Conservation (phyloP, 2,797 vertebrate species). For the Hemibagrus guttatus region DNA sequence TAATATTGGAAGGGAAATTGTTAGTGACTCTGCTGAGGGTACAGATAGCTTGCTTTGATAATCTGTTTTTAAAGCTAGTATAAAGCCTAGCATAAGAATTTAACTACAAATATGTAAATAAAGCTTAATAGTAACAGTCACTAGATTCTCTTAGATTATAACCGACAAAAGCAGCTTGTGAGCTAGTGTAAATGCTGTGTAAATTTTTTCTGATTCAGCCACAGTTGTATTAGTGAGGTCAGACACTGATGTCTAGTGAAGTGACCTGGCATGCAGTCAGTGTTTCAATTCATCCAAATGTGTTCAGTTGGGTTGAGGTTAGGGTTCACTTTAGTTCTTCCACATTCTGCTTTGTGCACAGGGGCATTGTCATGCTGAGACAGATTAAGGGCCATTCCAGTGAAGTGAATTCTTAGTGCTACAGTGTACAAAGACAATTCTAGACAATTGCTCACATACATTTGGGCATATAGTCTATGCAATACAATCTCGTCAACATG, state of each 20-base stretch:
- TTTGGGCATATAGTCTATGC: background rate
- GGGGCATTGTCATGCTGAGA: background rate
- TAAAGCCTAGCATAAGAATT: background rate
- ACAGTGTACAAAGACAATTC: background rate
- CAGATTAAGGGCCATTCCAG: background rate
- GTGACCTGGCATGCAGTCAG: background rate
- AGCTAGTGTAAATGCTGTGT: background rate
- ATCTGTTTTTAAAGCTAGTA: background rate
- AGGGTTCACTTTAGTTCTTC: background rate
- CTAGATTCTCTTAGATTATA: background rate
- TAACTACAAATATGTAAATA: background rate
- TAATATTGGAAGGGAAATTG: background rate
- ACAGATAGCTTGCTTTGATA: background rate
- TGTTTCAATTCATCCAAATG: background rate
- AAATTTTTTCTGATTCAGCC: background rate
- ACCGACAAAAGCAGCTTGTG: background rate
- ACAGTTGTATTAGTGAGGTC: background rate
- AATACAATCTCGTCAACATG: background rate
- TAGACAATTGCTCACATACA: background rate
- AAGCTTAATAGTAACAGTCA: no score
- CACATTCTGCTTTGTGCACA: background rate
- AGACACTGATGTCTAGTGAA: background rate
- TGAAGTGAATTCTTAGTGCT: background rate
- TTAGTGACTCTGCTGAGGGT: background rate
- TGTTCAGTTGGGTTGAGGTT: background rate